phyloP scores from a whole-genome alignment of 1,140 invertebrate species.

The Anastatus disparis region DNA sequence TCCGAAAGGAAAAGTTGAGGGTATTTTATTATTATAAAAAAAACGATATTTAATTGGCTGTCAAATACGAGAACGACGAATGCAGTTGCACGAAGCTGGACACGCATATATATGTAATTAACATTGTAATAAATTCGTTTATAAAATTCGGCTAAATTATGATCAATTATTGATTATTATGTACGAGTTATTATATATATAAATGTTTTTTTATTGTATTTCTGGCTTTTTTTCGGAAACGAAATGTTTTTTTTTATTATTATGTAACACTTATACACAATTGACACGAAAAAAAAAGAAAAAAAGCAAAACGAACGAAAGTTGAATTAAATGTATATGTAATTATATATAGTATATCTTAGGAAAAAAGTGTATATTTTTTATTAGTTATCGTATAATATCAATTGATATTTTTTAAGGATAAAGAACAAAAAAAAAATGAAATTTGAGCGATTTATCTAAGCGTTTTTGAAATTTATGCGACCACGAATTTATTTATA shows the following conservation, averaged over 20 bases:
- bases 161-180: constrained; percentile 11
- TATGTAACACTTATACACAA: background rate
- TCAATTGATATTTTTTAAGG: constrained; percentile 40
- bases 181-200: constrained; percentile 15
- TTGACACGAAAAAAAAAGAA: background rate
- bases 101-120: too few relatives aligned
- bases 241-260: too few relatives aligned
- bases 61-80: constrained; percentile 31
- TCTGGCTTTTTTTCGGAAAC: constrained; percentile 25
- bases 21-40: constrained; percentile 37
- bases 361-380: constrained; percentile 42
- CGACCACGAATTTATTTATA: constrained; percentile 17
- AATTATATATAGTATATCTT: constrained; percentile 38
- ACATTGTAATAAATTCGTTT: too few relatives aligned
- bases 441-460: constrained; percentile 20
- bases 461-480: constrained; percentile 46
- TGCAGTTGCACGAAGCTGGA: constrained; percentile 38
- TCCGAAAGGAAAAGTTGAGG: constrained; percentile 28
- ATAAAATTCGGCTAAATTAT: too few relatives aligned
- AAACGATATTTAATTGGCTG: constrained; percentile 40
- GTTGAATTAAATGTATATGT: constrained; percentile 41
- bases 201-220: too few relatives aligned
- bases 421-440: background rate
- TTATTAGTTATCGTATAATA: constrained; percentile 42
- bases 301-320: constrained; percentile 34